Conservation (phyloP, 2,888 invertebrate species). For the Eupeodes latifasciatus region DNA sequence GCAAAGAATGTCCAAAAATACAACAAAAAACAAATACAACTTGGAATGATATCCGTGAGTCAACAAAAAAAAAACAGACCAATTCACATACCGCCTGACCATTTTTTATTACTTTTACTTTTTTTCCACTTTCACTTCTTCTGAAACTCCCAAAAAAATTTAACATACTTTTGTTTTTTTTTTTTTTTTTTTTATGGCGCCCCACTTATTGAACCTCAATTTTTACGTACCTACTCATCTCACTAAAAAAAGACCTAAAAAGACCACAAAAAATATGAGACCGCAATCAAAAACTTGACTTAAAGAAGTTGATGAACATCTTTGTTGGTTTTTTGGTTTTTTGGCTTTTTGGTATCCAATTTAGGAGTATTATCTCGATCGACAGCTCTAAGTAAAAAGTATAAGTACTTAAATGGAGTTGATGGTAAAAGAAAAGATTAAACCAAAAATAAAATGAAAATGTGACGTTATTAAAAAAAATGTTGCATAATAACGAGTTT, state of each 20-base stretch:
- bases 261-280: conserved; percentile 35
- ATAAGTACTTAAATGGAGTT: conserved; percentile 37
- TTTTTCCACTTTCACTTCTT: conserved; percentile 72
- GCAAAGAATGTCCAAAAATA: conserved; percentile 65
- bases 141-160: conserved; percentile 58
- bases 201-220: conserved; percentile 63
- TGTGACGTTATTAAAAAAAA: not conserved
- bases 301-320: conserved; percentile 43
- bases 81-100: conserved; percentile 22
- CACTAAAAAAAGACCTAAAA: not conserved
- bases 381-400: conserved; percentile 13
- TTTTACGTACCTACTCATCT: conserved; percentile 26
- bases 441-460: conserved; percentile 8
- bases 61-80: conserved; percentile 23
- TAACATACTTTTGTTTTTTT: conserved; percentile 64
- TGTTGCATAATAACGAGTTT: conserved; percentile 65
- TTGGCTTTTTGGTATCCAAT: conserved; percentile 2
- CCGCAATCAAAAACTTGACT: conserved; percentile 30
- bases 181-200: conserved; percentile 57
- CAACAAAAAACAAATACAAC: conserved; percentile 63
- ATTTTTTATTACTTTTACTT: conserved; percentile 67
- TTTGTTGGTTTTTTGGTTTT: not conserved
- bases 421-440: conserved; percentile 10
- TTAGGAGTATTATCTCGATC: conserved; percentile 59
- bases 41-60: conserved; percentile 70